Conservation (phyloP, 1,140 invertebrate species). For the Onthophagus taurus region DNA sequence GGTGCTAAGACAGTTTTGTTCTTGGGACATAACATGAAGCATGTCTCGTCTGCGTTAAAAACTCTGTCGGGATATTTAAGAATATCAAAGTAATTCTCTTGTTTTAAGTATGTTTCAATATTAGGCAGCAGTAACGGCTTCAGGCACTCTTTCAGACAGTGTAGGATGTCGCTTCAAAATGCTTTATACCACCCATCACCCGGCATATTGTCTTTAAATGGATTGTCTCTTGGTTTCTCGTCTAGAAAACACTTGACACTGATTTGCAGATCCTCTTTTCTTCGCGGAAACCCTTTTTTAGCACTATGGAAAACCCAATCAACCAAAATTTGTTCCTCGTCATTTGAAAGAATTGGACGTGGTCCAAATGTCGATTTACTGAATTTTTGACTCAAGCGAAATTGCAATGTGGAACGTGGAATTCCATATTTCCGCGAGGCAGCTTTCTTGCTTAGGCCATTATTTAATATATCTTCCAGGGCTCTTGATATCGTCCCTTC, state of each 20-base stretch:
- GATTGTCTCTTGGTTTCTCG: slow-evolving; percentile 18
- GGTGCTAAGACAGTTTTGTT: slow-evolving; percentile 19
- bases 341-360: slow-evolving; percentile 14
- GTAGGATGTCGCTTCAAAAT: slow-evolving; percentile 31
- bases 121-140: slow-evolving; percentile 14
- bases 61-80: slow-evolving; percentile 24
- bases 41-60: slow-evolving; percentile 36
- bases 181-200: slow-evolving; percentile 32
- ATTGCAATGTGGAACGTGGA: slow-evolving; percentile 10
- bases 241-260: slow-evolving; percentile 20
- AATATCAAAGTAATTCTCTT: slow-evolving; percentile 22
- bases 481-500: no score
- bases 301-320: slow-evolving; percentile 16
- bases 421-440: slow-evolving; percentile 11
- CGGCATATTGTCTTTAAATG: slow-evolving; percentile 30
- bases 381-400: slow-evolving; percentile 10
- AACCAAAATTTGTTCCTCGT: slow-evolving; percentile 18
- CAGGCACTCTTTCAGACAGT: slow-evolving; percentile 14
- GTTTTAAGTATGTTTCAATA: slow-evolving; percentile 25
- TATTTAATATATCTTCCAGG: no score
- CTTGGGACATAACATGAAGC: slow-evolving; percentile 30
- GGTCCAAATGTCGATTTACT: slow-evolving; percentile 2
- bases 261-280: slow-evolving; percentile 18
- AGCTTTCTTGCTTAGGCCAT: slow-evolving; percentile 7
- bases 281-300: slow-evolving; percentile 19